A percentile compares a stretch with the other conserved stretches of the same genome.
These are phyloP conservation scores for Dyspetes luteomarginatus DNA, from an alignment of 2,888 invertebrate species.

Conservation along the genomic window DNA sequence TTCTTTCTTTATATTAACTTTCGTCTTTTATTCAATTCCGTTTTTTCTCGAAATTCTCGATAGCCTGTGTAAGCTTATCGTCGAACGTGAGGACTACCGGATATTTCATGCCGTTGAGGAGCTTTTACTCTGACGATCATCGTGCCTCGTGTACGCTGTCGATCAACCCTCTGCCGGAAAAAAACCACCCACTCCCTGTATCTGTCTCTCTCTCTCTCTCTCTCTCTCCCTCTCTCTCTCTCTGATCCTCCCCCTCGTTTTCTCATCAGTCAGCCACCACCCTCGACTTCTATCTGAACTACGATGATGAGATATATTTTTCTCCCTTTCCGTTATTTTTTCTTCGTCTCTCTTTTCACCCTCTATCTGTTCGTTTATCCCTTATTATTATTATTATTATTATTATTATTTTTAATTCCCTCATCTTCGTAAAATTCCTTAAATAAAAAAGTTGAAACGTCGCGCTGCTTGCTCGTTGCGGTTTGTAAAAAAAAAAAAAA, in stretches of 20 bases:
- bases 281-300: not conserved
- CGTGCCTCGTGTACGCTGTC: not conserved
- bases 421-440: not conserved
- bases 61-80: not conserved
- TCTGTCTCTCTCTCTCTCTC: constrained; percentile 30
- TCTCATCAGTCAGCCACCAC: constrained; percentile 3
- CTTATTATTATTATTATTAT: too few species aligned
- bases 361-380: not conserved
- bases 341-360: not conserved
- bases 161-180: not conserved
- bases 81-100: not conserved
- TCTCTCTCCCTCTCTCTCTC: constrained; percentile 32
- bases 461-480: not conserved
- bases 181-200: constrained; percentile 22
- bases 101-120: not conserved
- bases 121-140: not conserved
- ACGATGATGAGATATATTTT: not conserved
- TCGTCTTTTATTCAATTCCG: not conserved
- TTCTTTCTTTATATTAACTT: too few species aligned
- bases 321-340: not conserved
- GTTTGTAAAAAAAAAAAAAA: too few species aligned
- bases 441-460: not conserved
- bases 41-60: not conserved
- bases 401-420: not conserved
- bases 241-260: constrained; percentile 27